A percentile compares a stretch with the other conserved stretches of the same genome.
phyloP scores from a whole-genome alignment of 2,888 invertebrate genomes.

The Dicranocentrus wangi region DNA sequence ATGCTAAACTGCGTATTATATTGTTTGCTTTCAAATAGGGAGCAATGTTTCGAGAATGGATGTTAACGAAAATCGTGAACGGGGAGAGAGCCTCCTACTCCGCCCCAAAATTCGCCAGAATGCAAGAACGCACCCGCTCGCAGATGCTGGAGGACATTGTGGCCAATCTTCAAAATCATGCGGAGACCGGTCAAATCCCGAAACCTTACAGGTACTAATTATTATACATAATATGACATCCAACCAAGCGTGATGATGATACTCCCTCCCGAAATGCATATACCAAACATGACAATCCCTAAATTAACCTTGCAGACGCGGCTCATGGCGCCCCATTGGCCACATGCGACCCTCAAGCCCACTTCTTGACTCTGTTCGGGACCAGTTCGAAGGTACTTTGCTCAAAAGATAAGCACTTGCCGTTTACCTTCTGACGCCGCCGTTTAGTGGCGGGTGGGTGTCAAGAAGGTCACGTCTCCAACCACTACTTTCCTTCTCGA shows the following conservation, averaged over 20 bases:
- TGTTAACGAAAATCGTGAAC: constrained; percentile 93
- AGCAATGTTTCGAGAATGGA: constrained; percentile 95
- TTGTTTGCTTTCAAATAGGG: constrained; percentile 78
- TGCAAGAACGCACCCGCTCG: constrained; percentile 93
- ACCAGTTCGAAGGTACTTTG: constrained; percentile 84
- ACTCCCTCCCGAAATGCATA: too few relatives aligned
- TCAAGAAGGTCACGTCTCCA: constrained; percentile 4
- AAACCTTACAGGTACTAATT: constrained; percentile 88
- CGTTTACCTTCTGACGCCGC: neutral
- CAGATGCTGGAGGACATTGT: constrained; percentile 97
- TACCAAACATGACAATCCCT: too few relatives aligned
- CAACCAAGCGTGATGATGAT: constrained; percentile 19
- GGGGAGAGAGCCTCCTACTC: constrained; percentile 95
- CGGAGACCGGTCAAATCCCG: constrained; percentile 95
- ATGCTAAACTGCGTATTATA: too few relatives aligned
- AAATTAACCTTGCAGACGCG: constrained; percentile 76
- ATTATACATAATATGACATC: too few relatives aligned
- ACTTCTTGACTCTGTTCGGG: constrained; percentile 91
- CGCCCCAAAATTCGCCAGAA: constrained; percentile 94
- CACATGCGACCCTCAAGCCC: constrained; percentile 86
- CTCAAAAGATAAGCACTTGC: neutral
- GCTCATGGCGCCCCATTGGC: constrained; percentile 94
- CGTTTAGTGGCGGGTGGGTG: neutral
- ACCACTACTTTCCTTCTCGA: neutral
- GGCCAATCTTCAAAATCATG: constrained; percentile 93